phyloP scores from a whole-genome alignment of 1,140 invertebrate genomes.

The Scaptodrosophila lebanonensis region DNA sequence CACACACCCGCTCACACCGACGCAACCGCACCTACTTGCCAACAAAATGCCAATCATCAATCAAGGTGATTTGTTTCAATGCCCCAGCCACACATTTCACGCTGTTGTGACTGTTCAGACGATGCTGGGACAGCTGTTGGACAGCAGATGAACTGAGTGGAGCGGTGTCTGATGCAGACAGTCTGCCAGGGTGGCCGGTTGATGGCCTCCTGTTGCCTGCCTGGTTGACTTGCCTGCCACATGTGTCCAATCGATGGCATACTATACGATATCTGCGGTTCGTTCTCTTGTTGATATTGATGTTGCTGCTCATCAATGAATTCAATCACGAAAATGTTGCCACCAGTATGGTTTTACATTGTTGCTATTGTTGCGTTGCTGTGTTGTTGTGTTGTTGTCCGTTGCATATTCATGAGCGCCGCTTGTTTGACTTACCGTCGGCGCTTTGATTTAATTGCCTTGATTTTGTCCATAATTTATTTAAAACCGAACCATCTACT shows the following conservation, averaged over 20 bases:
- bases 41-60: conserved; percentile 73
- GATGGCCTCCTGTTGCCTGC: conserved; percentile 25
- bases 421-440: conserved; percentile 66
- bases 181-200: conserved; percentile 1
- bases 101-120: conserved; percentile 66
- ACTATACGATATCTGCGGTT: conserved; percentile 63
- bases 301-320: conserved; percentile 69
- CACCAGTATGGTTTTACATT: conserved; percentile 33
- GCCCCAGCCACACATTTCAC: conserved; percentile 68
- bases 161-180: conserved; percentile 3
- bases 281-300: neutral
- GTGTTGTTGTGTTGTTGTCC: too few species aligned
- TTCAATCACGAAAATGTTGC: conserved; percentile 71
- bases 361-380: conserved; percentile 19
- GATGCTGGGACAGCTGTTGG: conserved; percentile 13
- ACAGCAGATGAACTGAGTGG: neutral
- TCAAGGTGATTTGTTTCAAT: conserved; percentile 75
- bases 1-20: neutral
- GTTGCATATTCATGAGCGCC: conserved; percentile 67
- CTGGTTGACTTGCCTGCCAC: conserved; percentile 47
- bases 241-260: conserved; percentile 72
- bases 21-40: conserved; percentile 28
- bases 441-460: conserved; percentile 68
- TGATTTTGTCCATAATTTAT: conserved; percentile 70
- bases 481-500: conserved; percentile 32